A percentile compares a stretch with the other conserved stretches of the same genome.
Evolutionary conservation across 2,888 invertebrate species (phyloP).

Genomic region (Cephus runcator): DNA sequence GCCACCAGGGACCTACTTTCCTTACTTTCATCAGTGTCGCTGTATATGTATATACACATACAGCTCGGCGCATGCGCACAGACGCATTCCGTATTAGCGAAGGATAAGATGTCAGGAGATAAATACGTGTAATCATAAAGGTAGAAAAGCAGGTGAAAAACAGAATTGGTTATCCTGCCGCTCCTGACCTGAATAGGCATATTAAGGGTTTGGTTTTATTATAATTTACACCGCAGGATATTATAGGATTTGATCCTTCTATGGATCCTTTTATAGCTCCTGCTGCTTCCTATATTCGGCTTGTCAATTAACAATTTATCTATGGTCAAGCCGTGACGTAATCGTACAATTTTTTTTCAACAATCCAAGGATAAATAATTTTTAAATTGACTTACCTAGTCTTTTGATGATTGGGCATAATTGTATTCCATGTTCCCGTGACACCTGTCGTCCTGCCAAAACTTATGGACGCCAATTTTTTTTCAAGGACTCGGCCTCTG

Average conservation of each 20-base stretch:
- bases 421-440: not conserved
- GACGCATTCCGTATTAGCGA: slow-evolving; percentile 22
- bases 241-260: not conserved
- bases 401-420: not conserved
- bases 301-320: not conserved
- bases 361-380: not conserved
- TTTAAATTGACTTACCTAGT: not conserved
- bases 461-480: slow-evolving; percentile 22
- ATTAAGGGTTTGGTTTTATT: not conserved
- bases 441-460: slow-evolving; percentile 34
- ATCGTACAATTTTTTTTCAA: not conserved
- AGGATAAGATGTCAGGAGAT: slow-evolving; percentile 21
- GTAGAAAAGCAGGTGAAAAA: slow-evolving; percentile 34
- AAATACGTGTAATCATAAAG: slow-evolving; percentile 24
- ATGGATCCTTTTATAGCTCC: not conserved
- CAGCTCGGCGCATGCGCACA: slow-evolving; percentile 16
- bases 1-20: slow-evolving; percentile 23
- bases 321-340: not conserved
- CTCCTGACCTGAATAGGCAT: not conserved
- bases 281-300: not conserved
- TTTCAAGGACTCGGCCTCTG: slow-evolving; percentile 35
- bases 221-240: slow-evolving; percentile 13
- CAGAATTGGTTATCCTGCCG: not conserved
- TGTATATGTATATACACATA: slow-evolving; percentile 3
- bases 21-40: slow-evolving; percentile 18